phyloP scores from a whole-genome alignment of 2,797 vertebrate genomes.

The Eulemur albifrons region DNA sequence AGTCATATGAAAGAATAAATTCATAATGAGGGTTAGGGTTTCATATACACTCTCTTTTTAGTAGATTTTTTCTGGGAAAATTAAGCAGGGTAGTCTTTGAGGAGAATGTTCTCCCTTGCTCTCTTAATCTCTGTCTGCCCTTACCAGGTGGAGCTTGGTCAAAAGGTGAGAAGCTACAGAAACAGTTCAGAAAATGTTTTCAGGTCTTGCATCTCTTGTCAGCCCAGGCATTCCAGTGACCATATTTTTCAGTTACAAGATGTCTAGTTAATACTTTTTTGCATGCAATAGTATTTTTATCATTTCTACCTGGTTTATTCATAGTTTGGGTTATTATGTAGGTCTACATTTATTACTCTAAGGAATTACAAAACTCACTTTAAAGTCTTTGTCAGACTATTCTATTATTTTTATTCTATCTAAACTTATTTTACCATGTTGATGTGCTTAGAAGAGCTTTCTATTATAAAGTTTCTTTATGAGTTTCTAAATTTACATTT shows the following conservation, averaged over 20 bases:
- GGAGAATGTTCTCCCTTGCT: not conserved
- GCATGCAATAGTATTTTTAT: not conserved
- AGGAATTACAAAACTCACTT: not conserved
- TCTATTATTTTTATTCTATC: not conserved
- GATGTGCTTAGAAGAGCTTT: not conserved
- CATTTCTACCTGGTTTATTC: not conserved
- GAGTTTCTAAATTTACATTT: not conserved
- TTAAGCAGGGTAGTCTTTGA: not conserved
- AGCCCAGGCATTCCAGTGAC: not conserved
- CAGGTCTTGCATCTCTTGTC: not conserved
- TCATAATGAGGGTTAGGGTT: not conserved
- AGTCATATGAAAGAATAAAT: not conserved
- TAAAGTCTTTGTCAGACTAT: not conserved
- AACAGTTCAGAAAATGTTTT: not conserved
- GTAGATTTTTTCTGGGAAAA: conserved; percentile 19
- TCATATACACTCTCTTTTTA: not conserved
- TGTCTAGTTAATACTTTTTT: not conserved
- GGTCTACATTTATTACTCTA: not conserved
- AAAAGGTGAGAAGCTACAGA: not conserved
- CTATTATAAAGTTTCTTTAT: not conserved
- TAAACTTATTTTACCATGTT: not conserved
- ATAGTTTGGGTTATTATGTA: not conserved
- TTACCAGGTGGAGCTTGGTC: not conserved
- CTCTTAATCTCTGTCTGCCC: not conserved
- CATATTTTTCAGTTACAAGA: not conserved